Base-by-base conservation (phyloP, 2,113 vertebrate species). In the Myiopsitta monachus region DNA sequence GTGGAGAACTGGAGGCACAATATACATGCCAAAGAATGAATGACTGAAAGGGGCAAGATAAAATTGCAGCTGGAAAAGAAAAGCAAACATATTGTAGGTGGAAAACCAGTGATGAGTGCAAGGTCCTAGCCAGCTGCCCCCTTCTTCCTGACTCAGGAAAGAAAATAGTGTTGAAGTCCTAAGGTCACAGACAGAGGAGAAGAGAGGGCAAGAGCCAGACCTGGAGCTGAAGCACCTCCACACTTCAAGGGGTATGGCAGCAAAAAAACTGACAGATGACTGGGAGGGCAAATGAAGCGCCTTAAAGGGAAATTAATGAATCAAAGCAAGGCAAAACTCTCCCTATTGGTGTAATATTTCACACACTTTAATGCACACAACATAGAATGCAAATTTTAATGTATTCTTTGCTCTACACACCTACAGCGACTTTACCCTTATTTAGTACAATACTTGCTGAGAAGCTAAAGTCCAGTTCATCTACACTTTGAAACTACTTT, bases 71-170 rank as follows among this genome's bases (percentile, higher is more conserved):
- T 95, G 88, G 83, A 90, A 94, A 94, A 96, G 88, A 83, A 97
- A 97, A 97, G 91, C 83, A 97, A 97, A 97, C 94, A 96, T 80
- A 81, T 9, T 80, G 82, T 82, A 95, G 84, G 70, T 94, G 74
- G 70, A 94, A 95, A 97, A 95, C 91, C 83, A 95, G 91, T 57
- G 94, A 95, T 95, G 95, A 97, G 84, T 95, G 88, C 84, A 92
- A 95, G 69, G 94, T 92, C 92, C 87, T 75, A 89, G 44, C 63
- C 82, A 95, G 82, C 84, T 95, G 92, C 90, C 86, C 92, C 39
- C 68, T 95, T 94, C 95, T 97, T 97, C 96, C 96, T 94, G 96
- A 79, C 81, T 88, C 95, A 95, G 96, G 96, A 96, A 97, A 97
- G 79, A 97, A 97, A 97, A 97, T 92, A 97, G 88, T 76, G 87